A percentile compares a stretch with the other conserved stretches of the same genome.
These are phyloP conservation scores for Camelus dromedarius DNA, from an alignment of 2,113 vertebrate genomes.

Conservation along the genomic window DNA sequence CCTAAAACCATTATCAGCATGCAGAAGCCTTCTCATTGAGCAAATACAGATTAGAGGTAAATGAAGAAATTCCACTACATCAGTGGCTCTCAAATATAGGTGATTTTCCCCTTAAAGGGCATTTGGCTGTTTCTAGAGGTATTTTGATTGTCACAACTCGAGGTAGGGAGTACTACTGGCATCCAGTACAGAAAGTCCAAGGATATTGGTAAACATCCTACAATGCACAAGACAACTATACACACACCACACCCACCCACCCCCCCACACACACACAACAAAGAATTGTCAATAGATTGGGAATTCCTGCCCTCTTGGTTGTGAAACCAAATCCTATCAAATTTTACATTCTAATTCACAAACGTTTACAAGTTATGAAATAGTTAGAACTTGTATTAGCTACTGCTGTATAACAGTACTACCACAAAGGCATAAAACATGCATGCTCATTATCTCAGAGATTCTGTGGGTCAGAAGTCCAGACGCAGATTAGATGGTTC, in stretches of 20 bases:
- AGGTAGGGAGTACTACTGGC: background rate
- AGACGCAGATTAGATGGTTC: background rate
- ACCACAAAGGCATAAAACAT: background rate
- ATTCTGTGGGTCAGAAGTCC: background rate
- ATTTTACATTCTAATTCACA: conserved; percentile 32
- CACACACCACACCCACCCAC: background rate
- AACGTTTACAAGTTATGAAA: background rate
- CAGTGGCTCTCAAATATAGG: background rate
- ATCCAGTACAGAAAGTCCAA: background rate
- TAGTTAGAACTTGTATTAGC: background rate
- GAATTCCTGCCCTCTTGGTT: background rate
- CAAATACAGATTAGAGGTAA: conserved; percentile 76
- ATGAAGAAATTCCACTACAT: conserved; percentile 44
- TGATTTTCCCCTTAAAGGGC: background rate
- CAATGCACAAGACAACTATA: background rate
- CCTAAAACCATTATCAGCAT: conserved; percentile 70
- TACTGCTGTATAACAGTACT: background rate
- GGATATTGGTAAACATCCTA: background rate
- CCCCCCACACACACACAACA: no score
- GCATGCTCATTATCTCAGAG: background rate
- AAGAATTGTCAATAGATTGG: background rate
- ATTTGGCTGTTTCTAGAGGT: background rate
- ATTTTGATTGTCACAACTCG: background rate
- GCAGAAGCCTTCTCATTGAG: conserved; percentile 73
- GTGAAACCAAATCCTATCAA: conserved; percentile 62